A percentile compares a stretch with the other conserved stretches of the same genome.
Conservation (phyloP, 2,888 invertebrate species). For the Megamerina dolium region DNA sequence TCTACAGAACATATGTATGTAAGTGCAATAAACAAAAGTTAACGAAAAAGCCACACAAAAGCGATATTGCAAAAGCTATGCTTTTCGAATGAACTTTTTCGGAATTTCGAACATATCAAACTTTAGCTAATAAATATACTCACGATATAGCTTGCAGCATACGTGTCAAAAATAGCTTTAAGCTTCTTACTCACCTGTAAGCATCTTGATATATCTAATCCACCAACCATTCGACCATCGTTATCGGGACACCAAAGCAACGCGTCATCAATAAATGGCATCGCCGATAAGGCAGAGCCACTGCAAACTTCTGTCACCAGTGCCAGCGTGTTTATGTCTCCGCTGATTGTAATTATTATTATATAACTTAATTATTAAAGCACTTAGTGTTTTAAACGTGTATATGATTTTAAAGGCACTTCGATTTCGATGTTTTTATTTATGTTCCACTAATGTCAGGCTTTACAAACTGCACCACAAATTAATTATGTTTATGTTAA, state of each 20-base stretch:
- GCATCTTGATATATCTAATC: slow-evolving; percentile 73
- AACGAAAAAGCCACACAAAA: no score
- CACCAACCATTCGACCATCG: slow-evolving; percentile 82
- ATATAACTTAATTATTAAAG: slow-evolving; percentile 25
- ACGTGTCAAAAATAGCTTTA: no score
- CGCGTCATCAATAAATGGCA: slow-evolving; percentile 96
- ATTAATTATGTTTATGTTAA: no score
- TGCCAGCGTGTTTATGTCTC: slow-evolving; percentile 45
- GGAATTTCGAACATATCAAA: no score
- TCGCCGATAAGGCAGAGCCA: slow-evolving; percentile 59
- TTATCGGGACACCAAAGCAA: slow-evolving; percentile 91
- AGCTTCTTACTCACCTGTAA: slow-evolving; percentile 65
- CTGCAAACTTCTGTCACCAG: slow-evolving; percentile 47
- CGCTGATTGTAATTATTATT: slow-evolving; percentile 15
- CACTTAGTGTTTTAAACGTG: slow-evolving; percentile 20
- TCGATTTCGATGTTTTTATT: slow-evolving; percentile 34
- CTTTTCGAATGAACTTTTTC: no score
- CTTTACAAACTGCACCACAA: no score
- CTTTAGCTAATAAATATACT: no score
- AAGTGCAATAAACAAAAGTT: no score
- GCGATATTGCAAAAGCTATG: no score
- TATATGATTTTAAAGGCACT: slow-evolving; percentile 30
- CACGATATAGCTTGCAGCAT: no score
- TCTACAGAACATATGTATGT: no score
- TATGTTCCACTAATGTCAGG: no score